phyloP scores from a whole-genome alignment of 2,888 invertebrate species.

The Callinectes sapidus region DNA sequence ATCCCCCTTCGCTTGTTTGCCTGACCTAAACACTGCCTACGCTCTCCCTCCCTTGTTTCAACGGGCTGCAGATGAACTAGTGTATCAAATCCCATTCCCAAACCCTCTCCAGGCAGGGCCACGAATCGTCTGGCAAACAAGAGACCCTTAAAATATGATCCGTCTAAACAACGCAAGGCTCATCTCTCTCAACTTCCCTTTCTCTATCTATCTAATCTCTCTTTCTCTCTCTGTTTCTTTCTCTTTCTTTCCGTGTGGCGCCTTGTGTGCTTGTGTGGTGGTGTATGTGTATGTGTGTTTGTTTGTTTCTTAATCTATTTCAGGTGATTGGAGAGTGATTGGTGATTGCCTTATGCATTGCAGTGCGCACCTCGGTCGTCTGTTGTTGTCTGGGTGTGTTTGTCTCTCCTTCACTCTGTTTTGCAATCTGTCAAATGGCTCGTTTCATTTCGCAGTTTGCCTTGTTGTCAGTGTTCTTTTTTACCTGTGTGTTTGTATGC shows the following conservation, averaged over 20 bases:
- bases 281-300: not conserved
- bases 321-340: not conserved
- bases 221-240: not conserved
- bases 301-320: not conserved
- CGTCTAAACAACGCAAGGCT: not conserved
- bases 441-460: not conserved
- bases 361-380: not conserved
- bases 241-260: not conserved
- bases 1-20: not conserved
- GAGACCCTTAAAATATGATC: not conserved
- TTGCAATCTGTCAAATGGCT: not conserved
- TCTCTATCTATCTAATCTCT: not conserved
- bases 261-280: not conserved
- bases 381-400: not conserved
- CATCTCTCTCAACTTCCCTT: not conserved
- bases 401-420: not conserved
- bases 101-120: not conserved
- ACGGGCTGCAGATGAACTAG: not conserved
- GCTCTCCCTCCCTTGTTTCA: not conserved
- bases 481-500: not conserved
- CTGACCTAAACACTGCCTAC: not conserved
- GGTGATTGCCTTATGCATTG: not conserved
- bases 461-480: not conserved
- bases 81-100: not conserved
- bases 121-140: not conserved